Evolutionary conservation across 2,888 invertebrate genomes (phyloP), one percentile per base, ranked within the genome.

Genomic region (Vandiemenella viatica): DNA sequence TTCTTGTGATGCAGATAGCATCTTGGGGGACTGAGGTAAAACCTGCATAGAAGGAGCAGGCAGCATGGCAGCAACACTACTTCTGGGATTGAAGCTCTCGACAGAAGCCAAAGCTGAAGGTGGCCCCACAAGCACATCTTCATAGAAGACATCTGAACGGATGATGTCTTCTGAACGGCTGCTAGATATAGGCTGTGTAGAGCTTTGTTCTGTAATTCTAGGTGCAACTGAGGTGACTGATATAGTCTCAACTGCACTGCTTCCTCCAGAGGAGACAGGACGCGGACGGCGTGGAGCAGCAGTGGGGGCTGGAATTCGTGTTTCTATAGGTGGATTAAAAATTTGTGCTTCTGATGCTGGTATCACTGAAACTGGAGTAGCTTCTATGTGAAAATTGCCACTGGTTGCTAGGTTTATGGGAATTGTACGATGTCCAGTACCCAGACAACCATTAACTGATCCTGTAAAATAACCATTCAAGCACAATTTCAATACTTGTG

Each of bases 341-440:
- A 43, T 42, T 21, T 26, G 43, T 21, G 32, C 37, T 37, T 26
- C 20, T 16, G 22, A 7, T n/a, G 21, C 46, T n/a, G n/a, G n/a
- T n/a, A n/a, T n/a, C 15, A 16, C n/a, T 16, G 40, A 46, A 8
- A 19, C 22, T 13, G 26, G 45, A 13, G 45, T 37, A n/a, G 45
- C 19, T 32, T 54, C 54, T 13, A 55, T 43, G n/a, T 45, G 52
- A 37, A 55, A 53, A 20, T 49, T 53, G 5, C 55, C 55, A 46
- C 52, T 52, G 8, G 53, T 54, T 7, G 66, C 66, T 38, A 66
- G 55, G 48, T 64, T 67, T 49, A 75, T 70, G 16, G 76, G 71
- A 58, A 76, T 75, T 21, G 76, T 68, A 37, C 76, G 73, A 66
- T 67, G 76, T 58, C 58, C 67, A 61, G 57, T 68, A n/a, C 41